Evolutionary conservation across 2,888 invertebrate species (phyloP).

Genomic region (Asteroscopus sphinx): DNA sequence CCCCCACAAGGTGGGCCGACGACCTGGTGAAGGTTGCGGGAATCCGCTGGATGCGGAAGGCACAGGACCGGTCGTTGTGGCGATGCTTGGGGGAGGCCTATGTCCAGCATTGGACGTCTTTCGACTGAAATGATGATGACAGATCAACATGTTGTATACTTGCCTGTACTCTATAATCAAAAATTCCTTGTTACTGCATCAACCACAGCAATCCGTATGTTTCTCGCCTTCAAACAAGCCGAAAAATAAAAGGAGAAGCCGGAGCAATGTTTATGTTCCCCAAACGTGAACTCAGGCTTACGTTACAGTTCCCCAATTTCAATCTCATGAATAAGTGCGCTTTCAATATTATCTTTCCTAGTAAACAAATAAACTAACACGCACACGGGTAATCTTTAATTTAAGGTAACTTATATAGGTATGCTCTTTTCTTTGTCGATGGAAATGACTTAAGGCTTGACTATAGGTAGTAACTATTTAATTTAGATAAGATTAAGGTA

Average conservation of each 20-base stretch:
- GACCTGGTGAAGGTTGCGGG: too few species aligned
- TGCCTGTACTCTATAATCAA: too few species aligned
- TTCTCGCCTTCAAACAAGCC: slow-evolving; percentile 1
- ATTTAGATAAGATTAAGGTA: slow-evolving; percentile 14
- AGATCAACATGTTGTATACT: too few species aligned
- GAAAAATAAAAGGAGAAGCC: slow-evolving; percentile 16
- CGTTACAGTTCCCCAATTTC: slow-evolving; percentile 36
- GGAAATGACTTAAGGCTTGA: neutral
- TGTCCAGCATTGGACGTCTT: too few species aligned
- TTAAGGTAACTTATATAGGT: too few species aligned
- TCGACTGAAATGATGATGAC: too few species aligned
- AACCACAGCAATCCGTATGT: slow-evolving; percentile 12
- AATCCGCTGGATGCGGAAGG: too few species aligned
- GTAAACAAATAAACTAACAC: slow-evolving; percentile 12
- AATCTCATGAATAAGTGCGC: slow-evolving; percentile 48
- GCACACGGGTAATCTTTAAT: neutral
- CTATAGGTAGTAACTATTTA: neutral
- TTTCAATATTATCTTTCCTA: slow-evolving; percentile 32
- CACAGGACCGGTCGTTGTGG: too few species aligned
- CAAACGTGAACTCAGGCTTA: slow-evolving; percentile 24
- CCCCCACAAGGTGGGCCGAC: too few species aligned
- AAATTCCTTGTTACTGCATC: neutral
- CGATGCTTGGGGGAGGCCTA: too few species aligned
- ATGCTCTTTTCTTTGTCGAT: slow-evolving; percentile 2
- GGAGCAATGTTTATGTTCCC: slow-evolving; percentile 30